Base-by-base conservation (phyloP, 2,888 invertebrate genomes). In the Isotomurus palustris region DNA sequence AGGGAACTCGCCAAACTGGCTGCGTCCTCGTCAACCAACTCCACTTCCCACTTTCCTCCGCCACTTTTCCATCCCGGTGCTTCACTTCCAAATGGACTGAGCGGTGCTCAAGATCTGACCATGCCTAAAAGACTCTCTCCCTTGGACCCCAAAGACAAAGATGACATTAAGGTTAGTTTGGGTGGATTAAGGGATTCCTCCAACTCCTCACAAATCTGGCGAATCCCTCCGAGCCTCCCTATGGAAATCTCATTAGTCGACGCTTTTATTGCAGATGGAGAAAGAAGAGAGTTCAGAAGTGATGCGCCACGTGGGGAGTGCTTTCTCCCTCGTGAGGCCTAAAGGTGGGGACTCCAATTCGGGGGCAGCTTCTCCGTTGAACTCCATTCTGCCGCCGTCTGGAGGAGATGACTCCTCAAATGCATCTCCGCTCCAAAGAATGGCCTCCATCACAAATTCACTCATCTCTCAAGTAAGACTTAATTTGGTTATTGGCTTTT, bases 401-500 rank as follows among this genome's bases (percentile, higher is more conserved):
- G 88, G 87, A 77, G 87, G 86, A 43, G 86, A 87, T 28, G 84
- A 82, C 70, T 82, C 85, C 52, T 82, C 82, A 62, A 89, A 91
- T 10, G 91, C 93, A 22, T 93, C 93, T 74, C 96, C 96, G 0
- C 79, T 96, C 51, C 96, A 96, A 76, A 81, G 95, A 73, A 96
- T 96, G 95, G 95, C 95, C 62, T 94, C 93, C 68, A 96, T 96
- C 72, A 96, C 96, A 44, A 96, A 96, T 76, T 94, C 94, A 64
- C 81, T 96, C 70, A 92, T 95, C 74, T 91, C 91, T 67, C 89
- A 91, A 80, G 70, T 70, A 64, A 43, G 57, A n/a, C n/a, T n/a
- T n/a, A n/a, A n/a, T n/a, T n/a, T n/a, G n/a, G n/a, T n/a, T 60
- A n/a, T n/a, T n/a, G n/a, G n/a, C n/a, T n/a, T n/a, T n/a, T n/a